Base-by-base conservation (phyloP, 1,140 invertebrate species). In the Agrypnia vestita region DNA sequence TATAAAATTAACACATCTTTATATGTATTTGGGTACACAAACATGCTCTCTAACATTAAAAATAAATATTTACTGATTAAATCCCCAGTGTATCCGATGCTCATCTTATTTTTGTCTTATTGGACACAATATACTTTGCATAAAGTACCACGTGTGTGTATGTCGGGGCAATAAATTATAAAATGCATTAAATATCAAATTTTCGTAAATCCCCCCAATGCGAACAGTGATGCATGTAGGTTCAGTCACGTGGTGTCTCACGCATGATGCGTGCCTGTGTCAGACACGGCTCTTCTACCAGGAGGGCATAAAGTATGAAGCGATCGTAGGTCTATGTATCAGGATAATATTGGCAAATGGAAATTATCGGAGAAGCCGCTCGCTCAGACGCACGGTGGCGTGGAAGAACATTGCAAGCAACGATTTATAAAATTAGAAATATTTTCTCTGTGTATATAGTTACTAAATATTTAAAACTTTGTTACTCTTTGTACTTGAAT, bases 321-420 rank as follows among this genome's bases (percentile, higher is more conserved):
- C 46, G 75, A 35, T 35, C 25, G 6, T 35, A 3, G 25, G 25
- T 35, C 25, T 35, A 35, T 35, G 25, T 35, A 80, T 80, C 79
- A 61, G 79, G 79, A 76, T 80, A 80, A 80, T 80, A 80, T 80
- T 80, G 79, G 79, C 72, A 75, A 67, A 76, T 75, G 79, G 79
- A 80, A 69, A 80, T 79, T 79, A 74, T 47, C 8, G 12, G 21
- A 13, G 21, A 44, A 43, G 35, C 43, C 11, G n/a, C n/a, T 51
- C 8, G 11, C 49, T 35, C 25, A 6, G 25, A 35, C 6, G 1
- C 25, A 35, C 25, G 25, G 25, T 35, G 25, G 25, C 6, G 25
- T 35, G 6, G 6, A 6, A 35, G 25, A 35, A 35, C 25, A 1
- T 35, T 6, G 25, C 6, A 35, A 35, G 25, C 6, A 3, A 6